Evolutionary conservation across 35 echinoderm and acorn worm species (phyloP), one percentile per base, ranked within the genome.

Genomic region (Stichopus chloronotus): DNA sequence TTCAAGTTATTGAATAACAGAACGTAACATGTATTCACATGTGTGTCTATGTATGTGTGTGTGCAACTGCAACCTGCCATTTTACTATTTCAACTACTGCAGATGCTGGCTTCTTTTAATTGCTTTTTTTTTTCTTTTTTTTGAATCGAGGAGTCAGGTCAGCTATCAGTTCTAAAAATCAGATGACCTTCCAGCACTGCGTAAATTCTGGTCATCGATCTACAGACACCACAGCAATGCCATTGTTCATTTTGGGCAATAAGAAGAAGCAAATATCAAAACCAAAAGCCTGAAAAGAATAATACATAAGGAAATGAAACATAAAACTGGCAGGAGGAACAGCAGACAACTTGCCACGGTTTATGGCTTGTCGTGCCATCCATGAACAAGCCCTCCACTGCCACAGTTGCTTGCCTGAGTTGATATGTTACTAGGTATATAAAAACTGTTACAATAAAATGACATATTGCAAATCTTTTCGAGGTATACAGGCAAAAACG

Each of bases 301-400:
- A 83, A 14, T 25, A 78, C 52, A 43, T 21, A 85, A 30, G 5
- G 82, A 30, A 88, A 69, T 69, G 61, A 56, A 88, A 88, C 58
- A 63, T 88, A 88, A 85, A 88, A 81, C 61, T 88, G 86, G 86
- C 86, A 88, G 86, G 86, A 88, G 25, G 52, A 63, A 88, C 63
- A 65, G 58, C 86, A 24, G 58, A 57, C n/a, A 65, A 88, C 55
- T 85, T 85, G 86, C 58, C 59, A 12, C 24, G 23, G 22, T 20
- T 81, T 43, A 24, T 81, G 78, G 78, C 30, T 3, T 1, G 30
- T 81, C 78, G 12, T 21, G 22, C 22, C 23, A 30, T 81, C 14
- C 80, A 83, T 16, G 53, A 43, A 53, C 10, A 43, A 56, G 10
- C 55, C 13, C 52, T 78, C 12, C 55, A 83, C 7, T 83, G 80